Evolutionary conservation across 37 sponge, comb jelly and placozoan genomes (phyloP), one percentile per base, ranked within the genome.

Genomic region (Hormiphora californensis): DNA sequence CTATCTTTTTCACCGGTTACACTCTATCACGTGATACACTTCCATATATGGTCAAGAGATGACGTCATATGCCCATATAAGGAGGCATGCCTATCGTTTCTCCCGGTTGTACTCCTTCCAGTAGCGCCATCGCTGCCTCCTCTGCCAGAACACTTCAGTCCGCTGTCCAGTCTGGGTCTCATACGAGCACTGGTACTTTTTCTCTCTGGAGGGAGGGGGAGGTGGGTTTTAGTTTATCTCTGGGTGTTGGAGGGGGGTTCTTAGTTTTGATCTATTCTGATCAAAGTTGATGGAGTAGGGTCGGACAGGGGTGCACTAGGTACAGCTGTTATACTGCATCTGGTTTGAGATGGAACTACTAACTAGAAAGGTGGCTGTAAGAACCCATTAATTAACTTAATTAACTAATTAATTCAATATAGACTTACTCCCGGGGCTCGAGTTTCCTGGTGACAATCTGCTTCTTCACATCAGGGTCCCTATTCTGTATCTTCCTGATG

Each of bases 111-210:
- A n/a, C n/a, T n/a, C 81, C 43, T 73, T 73, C 81, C 81, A 73
- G 23, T 73, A 32, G 19, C 81, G 9, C 81, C 81, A 73, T 46
- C 81, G 7, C 46, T 73, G 81, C 43, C 81, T 39, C 81, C 43
- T 36, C 5, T 33, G 46, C 81, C 81, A 73, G 46, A 73, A 43
- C 2, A 73, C 81, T 32, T 73, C 81, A 22, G 81, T 73, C 81
- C 43, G 40, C 46, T 73, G 81, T 1, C 35, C 32, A 30, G 81
- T 40, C 39, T 27, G 21, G 35, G 40, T 22, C 46, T 73, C 81
- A 5, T 41, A 73, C 23, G 81, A 73, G 25, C 81, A 73, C 43
- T 73, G 81, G 81, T 73, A 73, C 23, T 43, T 23, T 46, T 73
- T 73, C 46, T 73, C 81, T 73, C 67, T 65, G 67, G 33, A 17